These are phyloP conservation scores for Echinarachnius parma DNA, from an alignment of 53 echinoderm and acorn worm species.

Conservation along the genomic window DNA sequence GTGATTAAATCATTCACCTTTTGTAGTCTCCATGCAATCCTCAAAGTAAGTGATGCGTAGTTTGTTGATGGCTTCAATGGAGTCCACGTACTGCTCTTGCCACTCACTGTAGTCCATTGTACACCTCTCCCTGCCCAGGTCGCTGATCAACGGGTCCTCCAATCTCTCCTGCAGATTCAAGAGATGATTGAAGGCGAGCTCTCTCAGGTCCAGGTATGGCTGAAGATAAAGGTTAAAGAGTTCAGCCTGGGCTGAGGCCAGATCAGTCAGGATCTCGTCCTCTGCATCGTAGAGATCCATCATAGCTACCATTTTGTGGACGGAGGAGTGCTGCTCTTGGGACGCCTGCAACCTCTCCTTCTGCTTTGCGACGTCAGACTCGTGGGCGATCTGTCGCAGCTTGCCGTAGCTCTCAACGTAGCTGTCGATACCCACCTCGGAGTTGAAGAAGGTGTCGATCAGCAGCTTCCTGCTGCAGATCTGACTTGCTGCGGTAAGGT, in stretches of 20 bases:
- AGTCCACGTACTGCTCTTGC: conserved; percentile 74
- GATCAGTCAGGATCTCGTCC: conserved; percentile 46
- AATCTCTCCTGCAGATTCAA: conserved; percentile 75
- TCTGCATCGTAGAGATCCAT: conserved; percentile 56
- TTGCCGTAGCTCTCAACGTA: conserved; percentile 86
- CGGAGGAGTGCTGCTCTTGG: conserved; percentile 25
- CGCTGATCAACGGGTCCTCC: conserved; percentile 70
- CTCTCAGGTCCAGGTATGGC: conserved; percentile 89
- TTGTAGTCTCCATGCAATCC: conserved; percentile 70
- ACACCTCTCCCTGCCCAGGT: conserved; percentile 53
- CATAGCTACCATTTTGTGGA: conserved; percentile 70
- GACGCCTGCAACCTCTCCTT: conserved; percentile 36
- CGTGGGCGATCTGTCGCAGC: conserved; percentile 66
- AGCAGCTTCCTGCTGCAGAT: conserved; percentile 77
- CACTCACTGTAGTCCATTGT: conserved; percentile 85
- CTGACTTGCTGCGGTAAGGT: conserved; percentile 56
- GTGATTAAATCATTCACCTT: conserved; percentile 84
- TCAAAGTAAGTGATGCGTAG: conserved; percentile 74
- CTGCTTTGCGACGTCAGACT: conserved; percentile 50
- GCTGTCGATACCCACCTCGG: conserved; percentile 61
- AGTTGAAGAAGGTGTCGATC: conserved; percentile 71
- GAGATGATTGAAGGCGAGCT: conserved; percentile 69
- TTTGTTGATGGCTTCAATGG: conserved; percentile 81
- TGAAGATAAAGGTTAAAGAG: conserved; percentile 84
- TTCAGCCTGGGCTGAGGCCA: conserved; percentile 70